Conservation (phyloP, 1,140 invertebrate genomes). For the Lordiphosa stackelbergi region DNA sequence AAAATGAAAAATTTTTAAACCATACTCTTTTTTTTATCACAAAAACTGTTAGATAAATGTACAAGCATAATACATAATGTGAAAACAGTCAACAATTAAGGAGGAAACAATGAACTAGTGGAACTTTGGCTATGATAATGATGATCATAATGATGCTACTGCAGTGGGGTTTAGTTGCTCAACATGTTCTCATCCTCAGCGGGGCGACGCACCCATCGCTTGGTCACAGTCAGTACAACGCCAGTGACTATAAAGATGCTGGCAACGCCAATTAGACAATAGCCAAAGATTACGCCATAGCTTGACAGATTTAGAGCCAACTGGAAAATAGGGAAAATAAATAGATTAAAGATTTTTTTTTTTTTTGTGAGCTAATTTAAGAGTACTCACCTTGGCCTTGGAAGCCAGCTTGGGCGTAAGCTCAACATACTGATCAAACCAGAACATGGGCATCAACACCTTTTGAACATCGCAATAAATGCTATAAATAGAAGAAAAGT, state of each 20-base stretch:
- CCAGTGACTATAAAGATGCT: slow-evolving; percentile 77
- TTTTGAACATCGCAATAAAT: slow-evolving; percentile 79
- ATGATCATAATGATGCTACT: slow-evolving; percentile 10
- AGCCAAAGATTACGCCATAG: slow-evolving; percentile 79
- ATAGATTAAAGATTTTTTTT: too few relatives aligned
- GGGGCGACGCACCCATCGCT: slow-evolving; percentile 70
- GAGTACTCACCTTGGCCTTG: slow-evolving; percentile 78
- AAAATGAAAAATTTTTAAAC: slow-evolving; percentile 27
- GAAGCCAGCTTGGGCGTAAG: slow-evolving; percentile 80
- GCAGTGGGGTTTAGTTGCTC: slow-evolving; percentile 28
- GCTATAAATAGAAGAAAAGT: slow-evolving; percentile 58
- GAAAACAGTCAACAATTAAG: slow-evolving; percentile 17
- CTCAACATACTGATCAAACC: slow-evolving; percentile 84
- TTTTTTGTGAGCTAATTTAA: neutral
- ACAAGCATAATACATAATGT: slow-evolving; percentile 10
- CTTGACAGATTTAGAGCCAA: slow-evolving; percentile 77
- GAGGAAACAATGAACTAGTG: slow-evolving; percentile 52
- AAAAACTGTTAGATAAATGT: slow-evolving; percentile 10
- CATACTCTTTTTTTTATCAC: slow-evolving; percentile 15
- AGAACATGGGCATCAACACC: slow-evolving; percentile 83
- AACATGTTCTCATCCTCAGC: slow-evolving; percentile 69
- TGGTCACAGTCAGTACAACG: slow-evolving; percentile 75
- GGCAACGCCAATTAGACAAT: slow-evolving; percentile 78
- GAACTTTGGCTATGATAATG: slow-evolving; percentile 49
- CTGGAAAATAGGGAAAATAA: slow-evolving; percentile 19